Conservation (phyloP, 2,888 invertebrate species). For the Eugnorisma glareosa region DNA sequence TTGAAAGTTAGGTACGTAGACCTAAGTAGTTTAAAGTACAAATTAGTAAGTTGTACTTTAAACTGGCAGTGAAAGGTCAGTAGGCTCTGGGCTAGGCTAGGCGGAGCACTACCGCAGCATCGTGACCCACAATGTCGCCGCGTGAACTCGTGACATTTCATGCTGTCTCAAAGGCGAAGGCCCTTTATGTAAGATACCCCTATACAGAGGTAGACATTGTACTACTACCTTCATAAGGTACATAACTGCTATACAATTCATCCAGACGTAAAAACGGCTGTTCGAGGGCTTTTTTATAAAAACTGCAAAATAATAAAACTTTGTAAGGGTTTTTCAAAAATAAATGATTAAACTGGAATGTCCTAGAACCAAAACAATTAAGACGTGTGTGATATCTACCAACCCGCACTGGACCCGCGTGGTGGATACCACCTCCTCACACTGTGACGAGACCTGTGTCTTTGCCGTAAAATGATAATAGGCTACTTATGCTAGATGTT, state of each 20-base stretch:
- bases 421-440: not conserved
- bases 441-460: not conserved
- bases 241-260: not conserved
- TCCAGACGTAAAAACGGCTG: not conserved
- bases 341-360: not conserved
- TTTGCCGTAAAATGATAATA: not conserved
- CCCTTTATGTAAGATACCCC: slow-evolving; percentile 17
- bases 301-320: too few relatives aligned
- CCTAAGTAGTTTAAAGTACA: not conserved
- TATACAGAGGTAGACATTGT: not conserved
- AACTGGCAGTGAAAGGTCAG: slow-evolving; percentile 44
- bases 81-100: slow-evolving; percentile 34
- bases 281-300: not conserved
- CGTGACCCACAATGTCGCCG: slow-evolving; percentile 42
- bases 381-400: not conserved
- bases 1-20: not conserved
- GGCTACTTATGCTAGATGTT: not conserved
- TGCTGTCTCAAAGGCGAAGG: slow-evolving; percentile 55
- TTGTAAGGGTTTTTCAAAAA: not conserved
- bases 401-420: not conserved
- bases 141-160: slow-evolving; percentile 51
- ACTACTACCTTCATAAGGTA: not conserved
- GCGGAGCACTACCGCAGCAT: slow-evolving; percentile 2
- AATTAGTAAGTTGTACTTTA: not conserved
- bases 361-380: too few relatives aligned